Evolutionary conservation across 30 jellyfish, hydroid and myxozoan species (phyloP), one percentile per base, ranked within the genome.

Genomic region (Cassiopea andromeda): DNA sequence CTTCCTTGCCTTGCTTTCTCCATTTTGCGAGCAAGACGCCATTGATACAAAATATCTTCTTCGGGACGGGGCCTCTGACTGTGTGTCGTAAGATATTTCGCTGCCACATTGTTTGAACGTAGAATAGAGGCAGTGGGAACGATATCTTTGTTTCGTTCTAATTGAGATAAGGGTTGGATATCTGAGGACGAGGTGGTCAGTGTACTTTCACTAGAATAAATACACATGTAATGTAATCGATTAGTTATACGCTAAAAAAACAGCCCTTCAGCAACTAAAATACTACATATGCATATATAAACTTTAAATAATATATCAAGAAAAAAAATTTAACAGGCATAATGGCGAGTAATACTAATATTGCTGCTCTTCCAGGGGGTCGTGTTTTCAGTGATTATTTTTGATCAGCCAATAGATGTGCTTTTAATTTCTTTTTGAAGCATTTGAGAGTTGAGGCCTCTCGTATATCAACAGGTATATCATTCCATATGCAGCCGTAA

Each of bases 11-110:
- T 90, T 7, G 97, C 97, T 50, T 75, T 46, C 66, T 82, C 97
- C 89, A 90, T 74, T 67, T 83, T 90, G 46, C 97, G 89, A 73
- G 97, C 97, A 47, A 90, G 90, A 9, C 97, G 91, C 97, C 97
- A 90, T 57, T 90, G 97, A 60, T 90, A 76, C 46, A 90, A 71
- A 67, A 90, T 90, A 70, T 90, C 97, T 14, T 90, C 90, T 69
- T 90, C 97, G 47, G 93, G 90, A 7, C 80, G 78, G 9, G 88
- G 85, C 45, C 78, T 87, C 19, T 7, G 83, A 15, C 19, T 13
- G 46, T 48, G 76, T 43, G 48, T 44, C 48, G 48, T 48, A 7
- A 8, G 84, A 27, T 17, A 2, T 16, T 64, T 64, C 15, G 27
- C 73, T 7, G 73, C 15, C 73, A 64, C 73, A 9, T 64, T 64